phyloP scores from a whole-genome alignment of 2,113 vertebrate species.

The Sander lucioperca region DNA sequence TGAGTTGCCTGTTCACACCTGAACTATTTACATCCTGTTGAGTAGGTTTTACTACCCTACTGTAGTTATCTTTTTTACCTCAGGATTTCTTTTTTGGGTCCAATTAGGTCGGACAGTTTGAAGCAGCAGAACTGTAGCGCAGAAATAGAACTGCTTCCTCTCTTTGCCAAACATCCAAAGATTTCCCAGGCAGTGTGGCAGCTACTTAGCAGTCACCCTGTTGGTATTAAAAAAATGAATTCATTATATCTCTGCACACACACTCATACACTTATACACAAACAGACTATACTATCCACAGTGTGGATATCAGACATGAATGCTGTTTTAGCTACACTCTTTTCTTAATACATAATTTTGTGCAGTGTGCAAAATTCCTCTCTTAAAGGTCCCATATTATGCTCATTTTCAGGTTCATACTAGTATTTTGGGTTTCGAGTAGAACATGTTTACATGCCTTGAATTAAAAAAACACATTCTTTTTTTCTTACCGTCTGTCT shows the following conservation, averaged over 20 bases:
- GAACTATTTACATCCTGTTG: constrained; percentile 12
- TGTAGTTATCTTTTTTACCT: constrained; percentile 34
- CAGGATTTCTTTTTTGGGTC: constrained; percentile 34
- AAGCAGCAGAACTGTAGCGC: constrained; percentile 30
- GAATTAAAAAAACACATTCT: too few relatives aligned
- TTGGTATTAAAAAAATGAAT: constrained; percentile 10
- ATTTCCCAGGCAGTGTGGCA: constrained; percentile 29
- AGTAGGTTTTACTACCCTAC: background rate
- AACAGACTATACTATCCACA: background rate
- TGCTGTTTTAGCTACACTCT: constrained; percentile 28
- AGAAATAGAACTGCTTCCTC: constrained; percentile 29
- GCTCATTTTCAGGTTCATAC: too few relatives aligned
- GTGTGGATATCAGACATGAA: constrained; percentile 15
- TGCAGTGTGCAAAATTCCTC: constrained; percentile 21
- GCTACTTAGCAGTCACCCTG: constrained; percentile 41
- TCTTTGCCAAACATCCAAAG: constrained; percentile 33
- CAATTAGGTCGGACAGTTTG: constrained; percentile 56
- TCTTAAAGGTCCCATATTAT: background rate
- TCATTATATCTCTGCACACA: background rate
- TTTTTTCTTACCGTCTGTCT: too few relatives aligned
- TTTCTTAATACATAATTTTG: background rate
- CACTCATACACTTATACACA: background rate
- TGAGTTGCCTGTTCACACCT: constrained; percentile 16
- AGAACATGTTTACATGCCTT: too few relatives aligned
- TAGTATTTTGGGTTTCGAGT: too few relatives aligned